These are phyloP conservation scores for Ferrisia virgata DNA, from an alignment of 2,888 invertebrate genomes.

Conservation along the genomic window DNA sequence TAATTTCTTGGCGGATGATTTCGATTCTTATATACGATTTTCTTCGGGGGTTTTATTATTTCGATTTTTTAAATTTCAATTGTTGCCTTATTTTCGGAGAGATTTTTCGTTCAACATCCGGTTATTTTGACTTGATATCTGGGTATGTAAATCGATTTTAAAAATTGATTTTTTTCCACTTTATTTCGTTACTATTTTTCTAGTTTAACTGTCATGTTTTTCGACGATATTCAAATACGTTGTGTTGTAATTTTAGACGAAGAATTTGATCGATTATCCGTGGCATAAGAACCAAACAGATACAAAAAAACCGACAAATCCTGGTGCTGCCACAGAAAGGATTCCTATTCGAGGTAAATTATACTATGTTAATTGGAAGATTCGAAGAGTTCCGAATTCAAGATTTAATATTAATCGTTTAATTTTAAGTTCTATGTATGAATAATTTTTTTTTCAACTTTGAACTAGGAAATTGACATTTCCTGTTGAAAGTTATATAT, in stretches of 20 bases:
- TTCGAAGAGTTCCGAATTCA: background rate
- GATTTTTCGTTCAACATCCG: background rate
- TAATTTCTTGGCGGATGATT: background rate
- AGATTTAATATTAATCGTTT: background rate
- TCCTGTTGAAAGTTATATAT: too few species aligned
- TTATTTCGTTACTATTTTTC: background rate
- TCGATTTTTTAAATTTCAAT: background rate
- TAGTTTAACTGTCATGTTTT: conserved; percentile 26
- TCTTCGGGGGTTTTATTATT: background rate
- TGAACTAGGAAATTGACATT: too few species aligned
- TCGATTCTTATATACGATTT: background rate
- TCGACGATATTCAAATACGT: conserved; percentile 47
- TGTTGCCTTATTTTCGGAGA: background rate
- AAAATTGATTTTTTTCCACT: background rate
- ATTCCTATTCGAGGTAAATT: conserved; percentile 74
- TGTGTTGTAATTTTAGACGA: conserved; percentile 54
- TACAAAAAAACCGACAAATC: conserved; percentile 55
- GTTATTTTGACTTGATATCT: background rate
- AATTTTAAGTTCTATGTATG: conserved; percentile 7
- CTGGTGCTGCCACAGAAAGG: conserved; percentile 71
- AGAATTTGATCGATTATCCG: conserved; percentile 67
- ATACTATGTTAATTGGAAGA: background rate
- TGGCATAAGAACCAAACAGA: conserved; percentile 65
- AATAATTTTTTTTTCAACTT: background rate
- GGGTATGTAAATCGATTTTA: conserved; percentile 12